phyloP scores from a whole-genome alignment of 2,888 invertebrate species.

The Tetragonula carbonaria region DNA sequence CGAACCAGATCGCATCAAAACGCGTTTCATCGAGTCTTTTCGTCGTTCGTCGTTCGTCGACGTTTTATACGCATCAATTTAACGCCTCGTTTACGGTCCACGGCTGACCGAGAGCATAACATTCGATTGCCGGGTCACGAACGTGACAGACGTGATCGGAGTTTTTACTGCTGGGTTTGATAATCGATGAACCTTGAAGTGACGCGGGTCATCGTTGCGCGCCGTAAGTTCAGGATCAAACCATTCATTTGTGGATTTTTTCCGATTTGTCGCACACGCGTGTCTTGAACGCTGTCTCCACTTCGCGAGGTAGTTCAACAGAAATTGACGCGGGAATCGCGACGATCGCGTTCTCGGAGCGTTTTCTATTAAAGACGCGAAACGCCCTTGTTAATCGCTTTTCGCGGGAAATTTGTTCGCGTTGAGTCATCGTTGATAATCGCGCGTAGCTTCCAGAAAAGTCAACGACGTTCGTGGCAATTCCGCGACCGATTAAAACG shows the following conservation, averaged over 20 bases:
- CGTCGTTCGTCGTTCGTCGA: not conserved
- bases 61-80: conserved; percentile 24
- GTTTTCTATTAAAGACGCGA: not conserved
- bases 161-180: conserved; percentile 58
- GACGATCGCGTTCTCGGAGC: not conserved
- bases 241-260: conserved; percentile 10
- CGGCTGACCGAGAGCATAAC: conserved; percentile 64
- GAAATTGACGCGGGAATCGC: not conserved
- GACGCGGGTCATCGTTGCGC: not conserved
- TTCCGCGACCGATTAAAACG: conserved; percentile 62
- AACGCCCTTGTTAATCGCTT: not conserved
- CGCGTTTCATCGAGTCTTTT: not conserved
- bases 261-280: not conserved
- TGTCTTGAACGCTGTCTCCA: not conserved
- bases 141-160: conserved; percentile 65
- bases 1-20: not conserved
- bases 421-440: conserved; percentile 46
- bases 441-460: conserved; percentile 17
- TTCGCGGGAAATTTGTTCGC: not conserved
- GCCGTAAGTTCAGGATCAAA: conserved; percentile 42
- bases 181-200: conserved; percentile 50
- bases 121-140: conserved; percentile 66
- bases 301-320: not conserved
- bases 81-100: conserved; percentile 39
- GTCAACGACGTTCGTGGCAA: conserved; percentile 50